Evolutionary conservation across 2,113 vertebrate genomes (phyloP).

Genomic region (Manacus vitellinus): DNA sequence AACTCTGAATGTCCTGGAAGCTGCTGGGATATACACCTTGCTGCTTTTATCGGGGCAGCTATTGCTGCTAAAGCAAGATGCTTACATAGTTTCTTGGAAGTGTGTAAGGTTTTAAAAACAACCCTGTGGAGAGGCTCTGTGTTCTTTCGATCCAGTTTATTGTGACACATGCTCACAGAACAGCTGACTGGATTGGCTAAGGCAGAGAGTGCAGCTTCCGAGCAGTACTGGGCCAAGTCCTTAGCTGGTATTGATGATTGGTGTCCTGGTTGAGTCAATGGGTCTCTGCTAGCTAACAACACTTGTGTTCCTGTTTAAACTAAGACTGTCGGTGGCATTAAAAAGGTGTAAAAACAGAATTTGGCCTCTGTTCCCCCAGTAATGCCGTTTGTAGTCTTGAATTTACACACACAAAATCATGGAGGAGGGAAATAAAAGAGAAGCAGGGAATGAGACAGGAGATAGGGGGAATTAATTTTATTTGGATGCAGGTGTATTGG

Average conservation of each 20-base stretch:
- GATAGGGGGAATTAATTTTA: not conserved
- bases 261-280: fast-evolving
- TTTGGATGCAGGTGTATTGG: not conserved
- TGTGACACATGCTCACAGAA: not conserved
- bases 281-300: not conserved
- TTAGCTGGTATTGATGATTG: not conserved
- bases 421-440: not conserved
- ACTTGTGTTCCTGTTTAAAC: not conserved
- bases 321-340: not conserved
- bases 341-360: not conserved
- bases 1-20: fast-evolving
- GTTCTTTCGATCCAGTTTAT: not conserved
- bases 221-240: not conserved
- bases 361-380: not conserved
- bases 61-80: not conserved
- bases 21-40: not conserved
- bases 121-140: not conserved
- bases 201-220: not conserved
- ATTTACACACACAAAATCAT: not conserved
- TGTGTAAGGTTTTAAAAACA: not conserved
- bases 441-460: not conserved
- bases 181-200: not conserved
- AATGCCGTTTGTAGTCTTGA: not conserved
- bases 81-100: not conserved
- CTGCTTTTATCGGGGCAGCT: not conserved